Evolutionary conservation across 2,113 vertebrate genomes (phyloP).

Genomic region (Charina bottae): DNA sequence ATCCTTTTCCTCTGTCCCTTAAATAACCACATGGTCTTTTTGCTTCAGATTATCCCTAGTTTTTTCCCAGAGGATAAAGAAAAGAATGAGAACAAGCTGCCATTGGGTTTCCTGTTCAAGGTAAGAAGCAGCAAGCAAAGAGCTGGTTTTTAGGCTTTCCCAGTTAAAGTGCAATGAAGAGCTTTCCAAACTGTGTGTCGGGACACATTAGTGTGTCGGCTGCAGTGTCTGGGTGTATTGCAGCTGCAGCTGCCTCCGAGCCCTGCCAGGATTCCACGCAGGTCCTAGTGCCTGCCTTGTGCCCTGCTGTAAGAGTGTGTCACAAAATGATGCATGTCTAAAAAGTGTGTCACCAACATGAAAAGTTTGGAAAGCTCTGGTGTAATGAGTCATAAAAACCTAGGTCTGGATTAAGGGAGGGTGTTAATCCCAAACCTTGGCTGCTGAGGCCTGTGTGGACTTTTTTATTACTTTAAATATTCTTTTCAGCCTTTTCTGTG

Average conservation of each 20-base stretch:
- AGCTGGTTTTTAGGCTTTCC: not conserved
- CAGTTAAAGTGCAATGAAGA: not conserved
- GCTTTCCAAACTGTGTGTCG: too few relatives aligned
- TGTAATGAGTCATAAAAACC: not conserved
- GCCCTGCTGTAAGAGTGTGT: too few relatives aligned
- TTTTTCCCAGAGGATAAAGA: fast-evolving
- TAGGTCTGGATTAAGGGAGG: not conserved
- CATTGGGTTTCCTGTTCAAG: not conserved
- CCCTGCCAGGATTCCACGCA: too few relatives aligned
- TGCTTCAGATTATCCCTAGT: constrained; percentile 1
- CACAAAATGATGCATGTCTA: too few relatives aligned
- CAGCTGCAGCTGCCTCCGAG: too few relatives aligned
- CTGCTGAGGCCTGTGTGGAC: not conserved
- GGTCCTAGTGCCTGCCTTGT: too few relatives aligned
- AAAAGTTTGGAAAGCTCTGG: too few relatives aligned
- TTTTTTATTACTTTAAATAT: not conserved
- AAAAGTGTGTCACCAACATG: too few relatives aligned
- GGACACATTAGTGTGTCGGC: too few relatives aligned
- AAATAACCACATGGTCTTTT: not conserved
- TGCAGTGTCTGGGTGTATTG: too few relatives aligned
- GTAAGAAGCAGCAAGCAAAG: not conserved
- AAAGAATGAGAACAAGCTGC: fast-evolving
- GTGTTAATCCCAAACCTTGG: not conserved
- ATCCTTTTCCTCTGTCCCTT: not conserved
- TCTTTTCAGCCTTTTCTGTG: not conserved